These are phyloP conservation scores for Nephrotoma flavescens DNA, from an alignment of 2,888 invertebrate species.

Conservation along the genomic window DNA sequence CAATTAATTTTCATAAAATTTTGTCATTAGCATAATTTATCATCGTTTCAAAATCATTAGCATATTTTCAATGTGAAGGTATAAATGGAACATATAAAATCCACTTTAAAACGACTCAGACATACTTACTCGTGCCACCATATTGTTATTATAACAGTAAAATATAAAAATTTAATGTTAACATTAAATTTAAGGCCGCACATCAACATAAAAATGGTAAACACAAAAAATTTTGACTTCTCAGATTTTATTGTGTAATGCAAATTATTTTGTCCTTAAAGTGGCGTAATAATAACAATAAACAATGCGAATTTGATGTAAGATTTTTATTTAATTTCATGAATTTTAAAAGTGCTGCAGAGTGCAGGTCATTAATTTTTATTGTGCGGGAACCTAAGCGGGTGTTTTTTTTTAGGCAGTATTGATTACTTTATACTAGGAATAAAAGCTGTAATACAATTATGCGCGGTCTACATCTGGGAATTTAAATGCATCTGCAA, in stretches of 20 bases:
- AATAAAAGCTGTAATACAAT: too few relatives aligned
- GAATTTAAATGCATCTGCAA: too few relatives aligned
- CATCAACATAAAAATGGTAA: neutral
- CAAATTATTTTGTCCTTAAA: neutral
- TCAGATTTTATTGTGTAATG: neutral
- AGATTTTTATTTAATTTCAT: neutral
- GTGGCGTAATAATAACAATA: neutral
- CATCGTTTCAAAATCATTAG: neutral
- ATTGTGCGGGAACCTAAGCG: too few relatives aligned
- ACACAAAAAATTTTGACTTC: neutral
- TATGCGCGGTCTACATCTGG: too few relatives aligned
- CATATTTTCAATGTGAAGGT: neutral
- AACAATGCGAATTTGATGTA: neutral
- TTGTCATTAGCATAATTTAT: neutral
- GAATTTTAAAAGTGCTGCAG: too few relatives aligned
- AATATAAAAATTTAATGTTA: neutral
- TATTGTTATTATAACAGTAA: neutral
- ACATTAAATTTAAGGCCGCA: neutral
- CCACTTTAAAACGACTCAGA: neutral
- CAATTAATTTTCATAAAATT: neutral
- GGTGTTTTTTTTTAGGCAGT: too few relatives aligned
- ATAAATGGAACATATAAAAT: too few relatives aligned
- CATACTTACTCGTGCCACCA: neutral
- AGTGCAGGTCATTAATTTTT: too few relatives aligned
- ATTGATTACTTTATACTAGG: too few relatives aligned